Evolutionary conservation across 2,113 vertebrate genomes (phyloP), one percentile per base, ranked within the genome.

Genomic region (Elgaria multicarinata): DNA sequence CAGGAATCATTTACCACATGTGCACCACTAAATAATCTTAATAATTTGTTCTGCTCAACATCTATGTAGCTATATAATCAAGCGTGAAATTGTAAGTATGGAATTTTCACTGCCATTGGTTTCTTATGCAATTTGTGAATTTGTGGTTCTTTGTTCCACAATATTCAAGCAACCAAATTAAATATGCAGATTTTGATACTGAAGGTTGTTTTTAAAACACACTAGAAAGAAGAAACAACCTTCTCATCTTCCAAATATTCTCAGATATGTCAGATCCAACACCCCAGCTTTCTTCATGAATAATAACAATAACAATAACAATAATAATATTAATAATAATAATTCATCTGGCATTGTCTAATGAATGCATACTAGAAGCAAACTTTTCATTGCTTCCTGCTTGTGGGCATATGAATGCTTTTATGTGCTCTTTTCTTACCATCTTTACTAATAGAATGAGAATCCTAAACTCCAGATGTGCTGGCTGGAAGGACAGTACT

Each of bases 121-220:
- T 90, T 76, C 14, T 50, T 44, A 89, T 33, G 33, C 39, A n/a
- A n/a, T n/a, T n/a, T n/a, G n/a, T n/a, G n/a, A 86, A 31, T 76
- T 90, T 79, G n/a, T 9, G 85, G 84, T 91, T 90, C 22, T 85
- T 24, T 92, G 91, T 87, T 77, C 10, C 28, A 85, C 69, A 86
- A 42, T 86, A 20, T 0, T 83, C 64, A 82, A 42, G 58, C 36
- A 79, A 26, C 36, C n/a, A 82, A 62, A 26, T 64, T 42, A 82
- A 62, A 10, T 64, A 18, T 36, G n/a, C 10, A 82, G n/a, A 64
- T 4, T 82, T 62, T 44, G 62, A 16, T 8, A 31, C 9, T 7
- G 2, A 67, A 44, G 58, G 28, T 24, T 66, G 12, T 22, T 24
- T 77, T 10, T 77, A 14, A 44, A 46, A 46, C 28, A 77, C 72